These are phyloP conservation scores for Drosophila teissieri DNA, from an alignment of 1,140 invertebrate species.

Conservation along the genomic window DNA sequence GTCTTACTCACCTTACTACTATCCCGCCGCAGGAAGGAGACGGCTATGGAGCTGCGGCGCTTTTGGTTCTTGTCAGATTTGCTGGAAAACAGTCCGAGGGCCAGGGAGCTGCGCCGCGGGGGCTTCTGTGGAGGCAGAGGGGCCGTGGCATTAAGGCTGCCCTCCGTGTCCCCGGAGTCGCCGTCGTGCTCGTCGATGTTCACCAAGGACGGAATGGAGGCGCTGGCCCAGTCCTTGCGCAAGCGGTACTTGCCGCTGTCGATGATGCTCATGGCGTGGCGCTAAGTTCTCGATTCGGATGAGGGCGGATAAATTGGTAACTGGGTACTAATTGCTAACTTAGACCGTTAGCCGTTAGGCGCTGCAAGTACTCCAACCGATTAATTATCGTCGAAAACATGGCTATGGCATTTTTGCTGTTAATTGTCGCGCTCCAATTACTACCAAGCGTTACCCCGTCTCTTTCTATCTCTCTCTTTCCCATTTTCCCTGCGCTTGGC, in stretches of 20 bases:
- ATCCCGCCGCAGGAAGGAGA: slow-evolving; percentile 78
- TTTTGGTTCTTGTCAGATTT: slow-evolving; percentile 80
- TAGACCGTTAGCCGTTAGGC: slow-evolving; percentile 31
- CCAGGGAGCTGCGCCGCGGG: slow-evolving; percentile 80
- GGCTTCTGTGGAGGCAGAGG: slow-evolving; percentile 80
- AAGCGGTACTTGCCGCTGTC: slow-evolving; percentile 81
- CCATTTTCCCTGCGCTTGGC: slow-evolving; percentile 12
- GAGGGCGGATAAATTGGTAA: slow-evolving; percentile 13
- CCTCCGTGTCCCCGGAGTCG: slow-evolving; percentile 59
- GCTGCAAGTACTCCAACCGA: slow-evolving; percentile 59
- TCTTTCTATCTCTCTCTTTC: slow-evolving; percentile 3
- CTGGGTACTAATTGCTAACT: slow-evolving; percentile 1
- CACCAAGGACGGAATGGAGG: slow-evolving; percentile 84
- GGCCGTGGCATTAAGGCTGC: slow-evolving; percentile 56
- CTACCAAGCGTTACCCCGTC: slow-evolving; percentile 17
- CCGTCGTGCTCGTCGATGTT: slow-evolving; percentile 82
- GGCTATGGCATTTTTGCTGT: slow-evolving; percentile 25
- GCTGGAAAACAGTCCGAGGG: slow-evolving; percentile 76
- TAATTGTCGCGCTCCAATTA: slow-evolving; percentile 63
- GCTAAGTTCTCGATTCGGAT: slow-evolving; percentile 23
- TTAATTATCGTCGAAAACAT: slow-evolving; percentile 29
- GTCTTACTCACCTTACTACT: slow-evolving; percentile 72
- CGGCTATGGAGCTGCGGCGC: slow-evolving; percentile 82
- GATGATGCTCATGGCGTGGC: slow-evolving; percentile 70
- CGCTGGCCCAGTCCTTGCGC: slow-evolving; percentile 84